Conservation (phyloP, 2,113 vertebrate genomes). For the Melanerpes aurifrons region DNA sequence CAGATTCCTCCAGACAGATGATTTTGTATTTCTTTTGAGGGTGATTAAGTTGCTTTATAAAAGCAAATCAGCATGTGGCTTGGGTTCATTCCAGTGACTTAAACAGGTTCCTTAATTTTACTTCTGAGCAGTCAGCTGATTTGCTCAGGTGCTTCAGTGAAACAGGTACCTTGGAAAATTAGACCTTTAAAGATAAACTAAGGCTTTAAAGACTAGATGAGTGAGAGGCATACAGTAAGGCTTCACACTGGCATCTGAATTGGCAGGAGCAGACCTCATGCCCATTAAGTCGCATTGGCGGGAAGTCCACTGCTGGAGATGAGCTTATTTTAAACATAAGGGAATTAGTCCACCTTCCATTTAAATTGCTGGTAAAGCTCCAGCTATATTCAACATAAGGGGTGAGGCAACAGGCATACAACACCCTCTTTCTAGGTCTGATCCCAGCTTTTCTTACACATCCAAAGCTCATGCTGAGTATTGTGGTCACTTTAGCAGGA, state of each 20-base stretch:
- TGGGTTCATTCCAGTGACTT: not conserved
- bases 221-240: not conserved
- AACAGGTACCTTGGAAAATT: not conserved
- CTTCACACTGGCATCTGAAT: not conserved
- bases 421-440: slow-evolving; percentile 34
- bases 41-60: not conserved
- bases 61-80: not conserved
- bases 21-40: not conserved
- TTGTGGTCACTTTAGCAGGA: slow-evolving; percentile 56
- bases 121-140: not conserved
- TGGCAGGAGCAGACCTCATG: not conserved
- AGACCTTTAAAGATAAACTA: not conserved
- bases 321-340: slow-evolving; percentile 23
- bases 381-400: slow-evolving; percentile 22
- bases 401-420: slow-evolving; percentile 47
- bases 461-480: slow-evolving; percentile 40
- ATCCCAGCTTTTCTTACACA: slow-evolving; percentile 29
- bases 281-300: not conserved
- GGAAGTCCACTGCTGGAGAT: slow-evolving; percentile 9
- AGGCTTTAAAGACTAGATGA: not conserved
- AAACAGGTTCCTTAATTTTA: not conserved
- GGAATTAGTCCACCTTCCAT: slow-evolving; percentile 43
- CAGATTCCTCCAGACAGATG: not conserved
- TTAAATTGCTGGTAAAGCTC: slow-evolving; percentile 42
- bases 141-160: not conserved